These are phyloP conservation scores for Phaethornis superciliosus DNA, from an alignment of 2,113 vertebrate species.

Conservation along the genomic window DNA sequence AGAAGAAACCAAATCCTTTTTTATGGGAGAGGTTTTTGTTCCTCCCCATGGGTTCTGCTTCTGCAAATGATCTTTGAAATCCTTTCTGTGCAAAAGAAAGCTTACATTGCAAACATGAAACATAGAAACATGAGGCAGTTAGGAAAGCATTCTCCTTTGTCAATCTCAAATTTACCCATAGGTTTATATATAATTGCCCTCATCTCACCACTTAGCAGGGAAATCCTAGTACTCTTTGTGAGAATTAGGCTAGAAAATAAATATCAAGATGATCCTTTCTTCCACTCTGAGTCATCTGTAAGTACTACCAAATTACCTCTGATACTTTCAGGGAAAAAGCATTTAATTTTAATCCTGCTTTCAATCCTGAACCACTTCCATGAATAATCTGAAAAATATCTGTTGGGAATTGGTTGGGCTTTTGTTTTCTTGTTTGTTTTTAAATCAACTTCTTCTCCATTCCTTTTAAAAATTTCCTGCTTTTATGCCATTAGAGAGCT, in stretches of 20 bases:
- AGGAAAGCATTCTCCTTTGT: not conserved
- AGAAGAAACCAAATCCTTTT: not conserved
- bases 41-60: not conserved
- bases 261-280: conserved; percentile 30
- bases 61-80: conserved; percentile 9
- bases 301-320: conserved; percentile 1
- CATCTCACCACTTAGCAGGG: not conserved
- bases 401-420: not conserved
- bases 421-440: not conserved
- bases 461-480: not conserved
- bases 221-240: not conserved
- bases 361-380: not conserved
- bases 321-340: not conserved
- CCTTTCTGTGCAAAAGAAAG: conserved; percentile 5
- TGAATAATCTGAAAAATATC: conserved; percentile 32
- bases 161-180: conserved; percentile 25
- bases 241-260: conserved; percentile 35
- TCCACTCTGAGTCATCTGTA: conserved; percentile 4
- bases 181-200: not conserved
- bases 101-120: not conserved
- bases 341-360: conserved; percentile 9
- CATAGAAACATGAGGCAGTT: not conserved
- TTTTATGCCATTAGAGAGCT: not conserved
- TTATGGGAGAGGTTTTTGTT: not conserved
- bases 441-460: not conserved